phyloP scores from a whole-genome alignment of 2,113 vertebrate genomes.

The Gadus chalcogrammus region DNA sequence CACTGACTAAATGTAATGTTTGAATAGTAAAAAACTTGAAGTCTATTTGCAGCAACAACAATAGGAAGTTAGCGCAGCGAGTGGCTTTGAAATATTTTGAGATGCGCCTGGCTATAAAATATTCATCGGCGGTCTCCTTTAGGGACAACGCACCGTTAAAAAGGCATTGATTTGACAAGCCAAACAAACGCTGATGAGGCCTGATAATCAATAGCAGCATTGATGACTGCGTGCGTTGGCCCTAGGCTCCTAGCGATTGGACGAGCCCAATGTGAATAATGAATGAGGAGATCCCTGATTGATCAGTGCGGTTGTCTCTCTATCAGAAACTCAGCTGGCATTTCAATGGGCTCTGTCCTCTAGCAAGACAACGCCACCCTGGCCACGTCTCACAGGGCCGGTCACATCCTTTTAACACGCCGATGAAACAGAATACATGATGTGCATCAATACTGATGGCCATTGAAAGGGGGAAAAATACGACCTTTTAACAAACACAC shows the following conservation, averaged over 20 bases:
- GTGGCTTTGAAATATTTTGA: constrained; percentile 55
- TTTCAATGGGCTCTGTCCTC: constrained; percentile 52
- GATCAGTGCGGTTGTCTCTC: constrained; percentile 62
- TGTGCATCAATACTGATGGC: constrained; percentile 15
- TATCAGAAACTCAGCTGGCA: constrained; percentile 57
- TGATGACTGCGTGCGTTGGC: constrained; percentile 66
- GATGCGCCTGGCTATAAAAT: constrained; percentile 63
- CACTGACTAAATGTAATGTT: no score
- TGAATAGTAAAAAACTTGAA: constrained; percentile 16
- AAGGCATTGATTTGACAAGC: constrained; percentile 73
- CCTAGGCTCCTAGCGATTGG: constrained; percentile 64
- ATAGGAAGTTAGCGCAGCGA: constrained; percentile 8
- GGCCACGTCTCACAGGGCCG: constrained; percentile 4
- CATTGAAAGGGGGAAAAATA: constrained; percentile 7
- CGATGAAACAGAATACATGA: constrained; percentile 20
- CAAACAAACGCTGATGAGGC: constrained; percentile 72
- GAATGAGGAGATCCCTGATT: constrained; percentile 71
- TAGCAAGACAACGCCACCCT: constrained; percentile 24
- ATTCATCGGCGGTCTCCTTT: constrained; percentile 65
- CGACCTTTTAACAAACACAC: constrained; percentile 15
- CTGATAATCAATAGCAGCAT: constrained; percentile 69
- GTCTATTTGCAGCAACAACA: constrained; percentile 22
- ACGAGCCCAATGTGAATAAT: constrained; percentile 66
- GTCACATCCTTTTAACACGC: constrained; percentile 17
- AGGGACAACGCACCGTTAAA: constrained; percentile 61